Evolutionary conservation across 2,113 vertebrate species (phyloP).

Genomic region (Psammodynastes pulverulentus): DNA sequence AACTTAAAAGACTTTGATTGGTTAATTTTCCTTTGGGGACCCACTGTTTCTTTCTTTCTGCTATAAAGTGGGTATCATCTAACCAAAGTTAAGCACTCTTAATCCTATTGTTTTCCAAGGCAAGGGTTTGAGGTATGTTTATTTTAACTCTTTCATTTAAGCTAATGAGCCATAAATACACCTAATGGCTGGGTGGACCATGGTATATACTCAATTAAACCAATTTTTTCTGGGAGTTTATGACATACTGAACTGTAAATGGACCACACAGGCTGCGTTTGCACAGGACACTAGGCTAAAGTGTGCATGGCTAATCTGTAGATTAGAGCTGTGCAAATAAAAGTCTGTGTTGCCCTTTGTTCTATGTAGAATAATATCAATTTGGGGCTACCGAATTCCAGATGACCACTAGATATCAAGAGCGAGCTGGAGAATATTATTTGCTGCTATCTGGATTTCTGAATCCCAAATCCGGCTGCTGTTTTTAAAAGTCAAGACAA

Average conservation of each 20-base stretch:
- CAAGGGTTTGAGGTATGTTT: not conserved
- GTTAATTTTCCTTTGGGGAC: not conserved
- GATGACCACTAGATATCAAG: not conserved
- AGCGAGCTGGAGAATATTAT: not conserved
- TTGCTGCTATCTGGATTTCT: not conserved
- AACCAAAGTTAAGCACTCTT: not conserved
- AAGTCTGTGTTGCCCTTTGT: not conserved
- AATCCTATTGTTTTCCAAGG: not conserved
- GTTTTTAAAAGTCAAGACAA: not conserved
- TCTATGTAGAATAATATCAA: not conserved
- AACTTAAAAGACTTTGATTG: not conserved
- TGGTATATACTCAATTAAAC: not conserved
- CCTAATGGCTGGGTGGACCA: not conserved
- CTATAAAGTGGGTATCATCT: not conserved
- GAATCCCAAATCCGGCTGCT: not conserved
- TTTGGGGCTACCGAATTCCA: not conserved
- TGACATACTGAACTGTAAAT: not conserved
- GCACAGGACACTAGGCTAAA: not conserved
- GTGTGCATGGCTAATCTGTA: not conserved
- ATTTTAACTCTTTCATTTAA: not conserved
- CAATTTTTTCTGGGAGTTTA: not conserved
- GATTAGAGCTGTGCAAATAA: not conserved
- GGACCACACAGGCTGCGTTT: not conserved
- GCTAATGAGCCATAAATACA: not conserved
- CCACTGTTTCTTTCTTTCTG: not conserved